A percentile compares a stretch with the other conserved stretches of the same genome.
Evolutionary conservation across 2,797 vertebrate species (phyloP).

Genomic region (Peromyscus eremicus): DNA sequence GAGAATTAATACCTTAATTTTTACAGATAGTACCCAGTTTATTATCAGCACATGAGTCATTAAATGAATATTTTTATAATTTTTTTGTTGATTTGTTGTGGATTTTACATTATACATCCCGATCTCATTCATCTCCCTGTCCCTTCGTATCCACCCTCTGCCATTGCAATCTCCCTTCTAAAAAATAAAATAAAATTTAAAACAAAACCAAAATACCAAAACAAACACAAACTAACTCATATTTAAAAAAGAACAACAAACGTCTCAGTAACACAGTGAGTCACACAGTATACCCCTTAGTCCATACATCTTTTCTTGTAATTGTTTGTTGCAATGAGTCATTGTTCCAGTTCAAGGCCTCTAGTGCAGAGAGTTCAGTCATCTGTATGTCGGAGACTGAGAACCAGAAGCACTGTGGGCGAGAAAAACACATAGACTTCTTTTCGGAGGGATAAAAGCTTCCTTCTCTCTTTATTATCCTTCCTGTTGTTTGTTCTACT

Average conservation of each 20-base stretch:
- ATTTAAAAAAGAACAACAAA: not conserved
- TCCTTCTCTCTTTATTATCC: too few species aligned
- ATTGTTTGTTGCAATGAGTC: not conserved
- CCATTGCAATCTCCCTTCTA: not conserved
- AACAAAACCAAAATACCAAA: too few species aligned
- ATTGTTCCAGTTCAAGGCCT: not conserved
- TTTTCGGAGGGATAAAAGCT: not conserved
- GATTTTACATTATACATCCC: not conserved
- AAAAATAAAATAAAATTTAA: not conserved
- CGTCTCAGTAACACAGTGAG: not conserved
- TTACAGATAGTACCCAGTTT: not conserved
- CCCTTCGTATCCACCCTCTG: not conserved
- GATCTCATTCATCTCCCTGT: not conserved
- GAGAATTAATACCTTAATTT: not conserved
- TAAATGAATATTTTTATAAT: not conserved
- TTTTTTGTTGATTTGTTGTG: not conserved
- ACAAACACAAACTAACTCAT: not conserved
- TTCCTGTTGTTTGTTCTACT: not conserved
- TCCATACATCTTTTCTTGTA: not conserved
- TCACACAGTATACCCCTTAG: not conserved
- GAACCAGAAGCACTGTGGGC: not conserved
- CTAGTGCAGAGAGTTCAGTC: not conserved
- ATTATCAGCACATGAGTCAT: not conserved
- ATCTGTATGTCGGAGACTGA: too few species aligned
- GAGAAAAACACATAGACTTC: not conserved